Conservation (phyloP, 2,113 vertebrate species). For the Rhynchomys soricoides region DNA sequence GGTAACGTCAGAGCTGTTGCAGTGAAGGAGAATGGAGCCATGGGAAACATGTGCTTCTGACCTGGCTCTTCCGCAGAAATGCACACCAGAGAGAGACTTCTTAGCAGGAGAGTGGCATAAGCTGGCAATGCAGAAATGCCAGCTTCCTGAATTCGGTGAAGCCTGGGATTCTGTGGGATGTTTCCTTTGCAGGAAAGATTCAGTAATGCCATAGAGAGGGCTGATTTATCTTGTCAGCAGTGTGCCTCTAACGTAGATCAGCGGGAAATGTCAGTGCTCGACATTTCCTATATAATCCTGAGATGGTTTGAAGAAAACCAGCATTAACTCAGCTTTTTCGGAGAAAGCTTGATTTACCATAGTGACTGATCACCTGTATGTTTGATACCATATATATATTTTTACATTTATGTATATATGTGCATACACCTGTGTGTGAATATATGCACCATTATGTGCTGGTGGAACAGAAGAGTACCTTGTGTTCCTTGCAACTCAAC, state of each 20-base stretch:
- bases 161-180: background rate
- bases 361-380: background rate
- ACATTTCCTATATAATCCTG: background rate
- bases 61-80: background rate
- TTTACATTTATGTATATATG: background rate
- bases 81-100: background rate
- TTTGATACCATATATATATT: background rate
- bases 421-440: background rate
- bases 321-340: background rate
- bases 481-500: background rate
- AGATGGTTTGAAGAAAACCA: constrained; percentile 32
- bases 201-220: background rate
- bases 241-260: background rate
- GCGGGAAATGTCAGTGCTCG: background rate
- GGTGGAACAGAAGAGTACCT: background rate
- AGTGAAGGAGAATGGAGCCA: background rate
- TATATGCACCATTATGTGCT: background rate
- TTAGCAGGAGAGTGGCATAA: background rate
- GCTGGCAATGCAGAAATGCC: background rate
- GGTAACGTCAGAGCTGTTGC: background rate
- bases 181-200: background rate
- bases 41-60: background rate
- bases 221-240: background rate
- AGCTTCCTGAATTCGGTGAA: background rate
- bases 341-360: background rate